Percentiles rank a stretch among this genome's conserved stretches.
Evolutionary conservation across 53 echinoderm and acorn worm species (phyloP).

Genomic region (Echinometra lucunter): DNA sequence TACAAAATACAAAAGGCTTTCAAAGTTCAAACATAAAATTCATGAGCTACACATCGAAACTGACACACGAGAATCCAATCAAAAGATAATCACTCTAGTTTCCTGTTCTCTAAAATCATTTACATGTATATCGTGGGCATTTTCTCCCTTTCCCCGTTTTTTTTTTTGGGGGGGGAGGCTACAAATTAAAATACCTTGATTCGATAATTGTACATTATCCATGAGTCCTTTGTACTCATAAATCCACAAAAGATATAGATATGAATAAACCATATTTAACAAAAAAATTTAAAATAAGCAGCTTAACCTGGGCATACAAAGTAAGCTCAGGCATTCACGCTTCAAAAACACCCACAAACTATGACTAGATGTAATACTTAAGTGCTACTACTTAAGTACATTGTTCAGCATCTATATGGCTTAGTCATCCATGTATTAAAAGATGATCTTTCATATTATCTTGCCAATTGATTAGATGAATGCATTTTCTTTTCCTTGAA

Average conservation of each 20-base stretch:
- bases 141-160: not conserved
- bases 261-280: not conserved
- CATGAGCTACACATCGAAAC: not conserved
- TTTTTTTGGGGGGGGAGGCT: not conserved
- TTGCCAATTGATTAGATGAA: constrained; percentile 54
- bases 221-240: not conserved
- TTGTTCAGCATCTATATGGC: not conserved
- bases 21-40: not conserved
- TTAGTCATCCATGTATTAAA: constrained; percentile 38
- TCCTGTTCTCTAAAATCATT: not conserved
- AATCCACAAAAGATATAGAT: not conserved
- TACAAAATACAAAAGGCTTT: no score
- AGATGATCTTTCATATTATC: constrained; percentile 51
- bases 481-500: constrained; percentile 46
- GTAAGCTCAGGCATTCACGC: not conserved
- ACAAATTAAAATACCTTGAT: not conserved
- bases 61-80: not conserved
- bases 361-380: not conserved
- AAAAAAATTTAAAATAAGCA: not conserved
- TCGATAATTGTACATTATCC: not conserved
- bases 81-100: not conserved
- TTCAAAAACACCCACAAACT: not conserved
- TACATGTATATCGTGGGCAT: not conserved
- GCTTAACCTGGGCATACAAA: constrained; percentile 14
- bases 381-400: not conserved